Base-by-base conservation (phyloP, 2,888 invertebrate species). In the Lithophane socia region DNA sequence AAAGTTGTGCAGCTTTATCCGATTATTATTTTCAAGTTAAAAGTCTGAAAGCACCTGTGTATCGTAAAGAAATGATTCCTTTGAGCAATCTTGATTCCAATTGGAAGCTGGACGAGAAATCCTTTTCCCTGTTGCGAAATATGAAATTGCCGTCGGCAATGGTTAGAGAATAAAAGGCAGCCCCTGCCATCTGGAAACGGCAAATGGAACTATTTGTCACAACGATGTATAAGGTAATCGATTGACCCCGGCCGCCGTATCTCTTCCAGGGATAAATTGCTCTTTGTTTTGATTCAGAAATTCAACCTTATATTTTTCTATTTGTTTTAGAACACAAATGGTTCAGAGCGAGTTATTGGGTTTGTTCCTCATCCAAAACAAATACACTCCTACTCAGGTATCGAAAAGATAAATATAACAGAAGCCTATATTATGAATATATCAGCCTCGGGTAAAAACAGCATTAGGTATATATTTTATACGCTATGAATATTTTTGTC, bases 161-260 rank as follows among this genome's bases (percentile, higher is more conserved):
- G 84, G 88, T 88, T 84, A 82, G 82, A 88, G 89, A 91, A 91
- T 91, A 91, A 91, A 91, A 89, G 86, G 89, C 87, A 87, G 83
- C 89, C 85, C 75, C 87, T 83, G 87, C 89, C 89, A 89, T 90
- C 90, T 88, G 89, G 87, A 85, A 89, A 87, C 83, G 84, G 89
- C 88, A 91, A 93, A 92, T 91, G 90, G 90, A 91, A 93, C 91
- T 91, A 93, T 93, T 92, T 93, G 91, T 93, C 92, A 92, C 87
- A 81, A 87, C 84, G 87, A 88, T 88, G 88, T 88, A 82, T 86
- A 84, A 82, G 86, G 91, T 92, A 91, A 93, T 91, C 91, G 91
- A 90, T 92, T 91, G 91, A 89, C 91, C 90, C 88, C 82, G 77
- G 87, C 83, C 80, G 54, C 77, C 84, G 84, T 90, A 90, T 90